phyloP scores from a whole-genome alignment of 2,888 invertebrate species.

The Neria commutata region DNA sequence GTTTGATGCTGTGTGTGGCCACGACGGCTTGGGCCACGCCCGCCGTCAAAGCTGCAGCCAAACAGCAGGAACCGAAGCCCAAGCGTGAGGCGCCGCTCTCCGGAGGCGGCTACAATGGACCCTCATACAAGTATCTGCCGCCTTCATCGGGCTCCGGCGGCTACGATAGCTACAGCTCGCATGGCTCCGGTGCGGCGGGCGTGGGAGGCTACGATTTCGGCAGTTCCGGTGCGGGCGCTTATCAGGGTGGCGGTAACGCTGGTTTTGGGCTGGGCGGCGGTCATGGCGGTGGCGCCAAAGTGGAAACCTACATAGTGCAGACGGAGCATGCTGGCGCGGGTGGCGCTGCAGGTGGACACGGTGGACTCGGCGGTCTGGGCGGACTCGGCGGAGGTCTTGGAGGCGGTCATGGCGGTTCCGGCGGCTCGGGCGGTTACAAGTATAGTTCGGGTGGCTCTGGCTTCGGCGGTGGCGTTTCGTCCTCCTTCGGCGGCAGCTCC shows the following conservation, averaged over 20 bases:
- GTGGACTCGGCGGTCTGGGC: neutral
- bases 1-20: constrained; percentile 17
- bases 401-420: constrained; percentile 9
- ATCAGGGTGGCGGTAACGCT: constrained; percentile 26
- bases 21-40: neutral
- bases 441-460: constrained; percentile 17
- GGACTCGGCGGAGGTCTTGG: constrained; percentile 3
- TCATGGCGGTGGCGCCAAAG: constrained; percentile 31
- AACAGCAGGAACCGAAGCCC: constrained; percentile 30
- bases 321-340: constrained; percentile 21
- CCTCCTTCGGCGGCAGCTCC: constrained; percentile 4
- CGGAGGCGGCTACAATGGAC: constrained; percentile 43
- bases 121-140: constrained; percentile 52
- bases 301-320: constrained; percentile 47
- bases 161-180: constrained; percentile 26
- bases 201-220: constrained; percentile 5
- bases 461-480: constrained; percentile 10
- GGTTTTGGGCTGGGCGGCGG: constrained; percentile 11
- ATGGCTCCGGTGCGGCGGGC: neutral
- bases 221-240: constrained; percentile 10
- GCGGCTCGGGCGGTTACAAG: constrained; percentile 24
- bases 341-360: neutral
- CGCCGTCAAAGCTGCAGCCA: neutral
- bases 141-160: constrained; percentile 30
- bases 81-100: constrained; percentile 47